Base-by-base conservation (phyloP, 2,888 invertebrate species). In the Tuta absoluta region DNA sequence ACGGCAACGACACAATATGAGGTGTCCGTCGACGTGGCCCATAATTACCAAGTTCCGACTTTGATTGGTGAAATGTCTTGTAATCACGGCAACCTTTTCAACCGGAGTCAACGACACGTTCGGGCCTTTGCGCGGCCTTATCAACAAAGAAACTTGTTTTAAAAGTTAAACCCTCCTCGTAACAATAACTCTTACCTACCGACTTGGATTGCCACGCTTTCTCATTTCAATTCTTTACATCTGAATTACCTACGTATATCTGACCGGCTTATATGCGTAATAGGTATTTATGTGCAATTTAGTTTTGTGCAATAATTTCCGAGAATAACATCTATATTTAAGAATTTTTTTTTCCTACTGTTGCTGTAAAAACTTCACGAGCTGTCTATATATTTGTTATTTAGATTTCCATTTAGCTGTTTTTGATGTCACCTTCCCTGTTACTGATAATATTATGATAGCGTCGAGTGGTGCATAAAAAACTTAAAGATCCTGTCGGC, bases 121-220 rank as follows among this genome's bases (percentile, higher is more conserved):
- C 74, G 78, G 79, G 78, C 78, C 78, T 81, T 78, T 79, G 76
- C 78, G 80, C 76, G 75, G 77, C 76, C 80, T 87, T 87, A 87
- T 88, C 87, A 85, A 86, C 86, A 85, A 86, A 86, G 84, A 85
- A 87, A 86, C 87, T 83, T 79, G 86, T 87, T 87, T 85, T 76
- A 79, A 79, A 80, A 53, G 56, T 14, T 53, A 23, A 23, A 53
- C 21, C 10, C 81, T 78, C 1, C 81, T 78, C 79, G 73, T 72
- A 79, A 78, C 81, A 82, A 82, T 80, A 80, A 77, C 76, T 77
- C 71, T 68, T 67, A 74, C 74, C 78, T 80, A 76, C 81, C 80
- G n/a, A 8, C 41, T 41, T 17, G 45, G n/a, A n/a, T 45, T 79
- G 76, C 78, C 82, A 85, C 85, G 85, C 86, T 87, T 87, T 87